phyloP scores from a whole-genome alignment of 2,888 invertebrate species.

The Dioctria rufipes region DNA sequence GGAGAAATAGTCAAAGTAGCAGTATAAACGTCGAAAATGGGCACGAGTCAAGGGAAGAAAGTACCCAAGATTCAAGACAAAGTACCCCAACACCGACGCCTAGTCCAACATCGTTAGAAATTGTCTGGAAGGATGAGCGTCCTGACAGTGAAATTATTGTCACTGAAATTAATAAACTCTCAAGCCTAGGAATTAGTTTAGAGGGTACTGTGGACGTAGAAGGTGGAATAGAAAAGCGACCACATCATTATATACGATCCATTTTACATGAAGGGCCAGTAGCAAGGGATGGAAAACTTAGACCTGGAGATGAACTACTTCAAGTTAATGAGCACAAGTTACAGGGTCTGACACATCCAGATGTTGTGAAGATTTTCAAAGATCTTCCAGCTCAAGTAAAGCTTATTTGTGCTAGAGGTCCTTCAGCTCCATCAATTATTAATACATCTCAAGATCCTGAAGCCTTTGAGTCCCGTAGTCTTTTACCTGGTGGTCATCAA shows the following conservation, averaged over 20 bases:
- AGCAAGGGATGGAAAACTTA: conserved; percentile 90
- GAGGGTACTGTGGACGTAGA: conserved; percentile 99
- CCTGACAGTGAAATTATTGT: conserved; percentile 90
- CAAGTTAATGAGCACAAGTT: conserved; percentile 95
- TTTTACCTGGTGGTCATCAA: conserved; percentile 89
- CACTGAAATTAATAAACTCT: conserved; percentile 92
- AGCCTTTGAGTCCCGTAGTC: conserved; percentile 86
- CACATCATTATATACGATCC: conserved; percentile 98
- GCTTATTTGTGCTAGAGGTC: conserved; percentile 89
- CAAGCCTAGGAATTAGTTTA: conserved; percentile 95
- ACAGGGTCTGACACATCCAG: conserved; percentile 94
- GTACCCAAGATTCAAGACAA: conserved; percentile 69
- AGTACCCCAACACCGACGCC: conserved; percentile 73
- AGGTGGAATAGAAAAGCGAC: conserved; percentile 94
- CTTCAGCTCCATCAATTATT: conserved; percentile 77
- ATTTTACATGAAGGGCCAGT: conserved; percentile 98
- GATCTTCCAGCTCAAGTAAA: conserved; percentile 92
- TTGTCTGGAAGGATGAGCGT: conserved; percentile 86
- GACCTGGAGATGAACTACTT: conserved; percentile 95
- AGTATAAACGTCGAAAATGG: conserved; percentile 29
- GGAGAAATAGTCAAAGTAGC: conserved; percentile 42
- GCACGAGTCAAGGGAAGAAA: conserved; percentile 16
- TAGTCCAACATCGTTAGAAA: conserved; percentile 81
- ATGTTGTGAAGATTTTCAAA: conserved; percentile 95
- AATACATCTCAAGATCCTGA: conserved; percentile 85